These are phyloP conservation scores for Lagenorhynchus albirostris DNA, from an alignment of 2,113 vertebrate species.

Conservation along the genomic window DNA sequence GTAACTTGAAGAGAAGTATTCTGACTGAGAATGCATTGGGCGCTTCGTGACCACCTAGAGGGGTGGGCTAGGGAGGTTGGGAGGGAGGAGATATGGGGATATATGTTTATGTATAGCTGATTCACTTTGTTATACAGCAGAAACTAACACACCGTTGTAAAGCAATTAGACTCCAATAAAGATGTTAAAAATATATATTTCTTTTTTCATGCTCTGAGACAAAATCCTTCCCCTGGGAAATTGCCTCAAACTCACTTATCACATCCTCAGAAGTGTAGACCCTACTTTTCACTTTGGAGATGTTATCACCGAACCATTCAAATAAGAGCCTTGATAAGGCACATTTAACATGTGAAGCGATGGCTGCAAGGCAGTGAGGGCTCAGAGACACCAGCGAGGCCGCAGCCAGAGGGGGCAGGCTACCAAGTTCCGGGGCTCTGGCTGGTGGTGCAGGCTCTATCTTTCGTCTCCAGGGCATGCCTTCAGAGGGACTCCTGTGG, in stretches of 20 bases:
- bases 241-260: neutral
- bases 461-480: neutral
- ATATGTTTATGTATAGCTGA: too few species aligned
- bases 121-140: too few species aligned
- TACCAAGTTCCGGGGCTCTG: neutral
- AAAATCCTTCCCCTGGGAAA: conserved; percentile 13
- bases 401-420: neutral
- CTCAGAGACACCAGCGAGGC: accelerated
- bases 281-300: neutral
- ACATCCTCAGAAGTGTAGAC: neutral
- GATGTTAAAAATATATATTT: neutral
- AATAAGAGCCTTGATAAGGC: neutral
- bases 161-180: too few species aligned
- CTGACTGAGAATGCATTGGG: neutral
- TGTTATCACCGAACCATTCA: neutral
- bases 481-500: neutral
- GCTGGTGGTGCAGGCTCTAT: accelerated
- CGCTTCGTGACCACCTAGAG: too few species aligned
- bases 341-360: accelerated
- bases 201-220: conserved; percentile 30
- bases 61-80: too few species aligned
- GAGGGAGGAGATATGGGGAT: too few species aligned
- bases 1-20: neutral
- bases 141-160: too few species aligned
- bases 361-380: neutral